Evolutionary conservation across 2,113 vertebrate genomes (phyloP).

Genomic region (Nibea coibor): DNA sequence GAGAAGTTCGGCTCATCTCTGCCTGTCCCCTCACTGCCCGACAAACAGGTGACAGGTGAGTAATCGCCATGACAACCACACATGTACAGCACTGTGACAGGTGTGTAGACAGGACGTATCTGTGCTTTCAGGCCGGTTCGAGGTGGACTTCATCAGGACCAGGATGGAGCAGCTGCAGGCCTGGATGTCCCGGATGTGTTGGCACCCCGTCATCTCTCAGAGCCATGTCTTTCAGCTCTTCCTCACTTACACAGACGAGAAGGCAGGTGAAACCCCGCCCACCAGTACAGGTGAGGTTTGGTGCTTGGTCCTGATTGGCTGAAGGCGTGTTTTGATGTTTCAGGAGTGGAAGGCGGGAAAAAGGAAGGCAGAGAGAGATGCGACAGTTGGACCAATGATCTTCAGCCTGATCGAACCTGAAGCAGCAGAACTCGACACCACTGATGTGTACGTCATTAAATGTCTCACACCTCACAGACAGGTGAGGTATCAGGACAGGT

Average conservation of each 20-base stretch:
- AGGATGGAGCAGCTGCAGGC: conserved; percentile 92
- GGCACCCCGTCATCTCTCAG: conserved; percentile 90
- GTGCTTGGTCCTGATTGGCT: background rate
- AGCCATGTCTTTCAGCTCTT: conserved; percentile 96
- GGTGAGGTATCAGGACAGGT: too few species aligned
- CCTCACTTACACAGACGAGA: conserved; percentile 91
- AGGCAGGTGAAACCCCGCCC: background rate
- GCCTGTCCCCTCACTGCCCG: conserved; percentile 92
- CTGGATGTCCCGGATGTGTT: conserved; percentile 94
- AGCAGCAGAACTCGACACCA: conserved; percentile 87
- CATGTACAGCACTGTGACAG: background rate
- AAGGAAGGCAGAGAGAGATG: conserved; percentile 93
- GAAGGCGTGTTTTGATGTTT: conserved; percentile 5
- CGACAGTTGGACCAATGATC: conserved; percentile 90
- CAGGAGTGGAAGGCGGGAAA: conserved; percentile 97
- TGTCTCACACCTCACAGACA: too few species aligned
- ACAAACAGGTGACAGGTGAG: conserved; percentile 96
- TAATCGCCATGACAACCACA: background rate
- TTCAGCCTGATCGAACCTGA: conserved; percentile 93
- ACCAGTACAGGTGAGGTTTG: background rate
- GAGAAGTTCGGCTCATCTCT: conserved; percentile 93
- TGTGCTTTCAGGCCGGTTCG: conserved; percentile 88
- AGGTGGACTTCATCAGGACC: conserved; percentile 95
- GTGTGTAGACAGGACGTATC: too few species aligned
- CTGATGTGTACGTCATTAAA: conserved; percentile 85